Evolutionary conservation across 2,888 invertebrate species (phyloP).

Genomic region (Cephalotes varians): DNA sequence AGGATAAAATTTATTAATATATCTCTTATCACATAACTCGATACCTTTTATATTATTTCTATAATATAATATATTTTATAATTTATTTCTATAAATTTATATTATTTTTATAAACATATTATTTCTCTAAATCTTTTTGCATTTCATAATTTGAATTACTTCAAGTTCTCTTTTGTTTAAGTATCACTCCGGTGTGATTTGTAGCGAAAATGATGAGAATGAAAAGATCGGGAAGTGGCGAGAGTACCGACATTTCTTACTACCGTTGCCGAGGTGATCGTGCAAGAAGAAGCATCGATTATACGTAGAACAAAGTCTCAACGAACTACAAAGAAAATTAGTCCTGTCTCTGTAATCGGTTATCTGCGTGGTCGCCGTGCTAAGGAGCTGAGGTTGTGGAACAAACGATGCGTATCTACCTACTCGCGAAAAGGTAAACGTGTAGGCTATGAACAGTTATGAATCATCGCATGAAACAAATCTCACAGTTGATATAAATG

Average conservation of each 20-base stretch:
- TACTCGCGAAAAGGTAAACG: constrained; percentile 60
- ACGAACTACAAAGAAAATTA: constrained; percentile 64
- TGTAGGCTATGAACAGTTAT: constrained; percentile 61
- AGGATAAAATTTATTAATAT: background rate
- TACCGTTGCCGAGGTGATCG: constrained; percentile 6
- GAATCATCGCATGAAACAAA: constrained; percentile 71
- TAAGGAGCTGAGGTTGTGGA: constrained; percentile 21
- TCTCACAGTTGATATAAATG: constrained; percentile 52
- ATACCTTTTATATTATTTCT: background rate
- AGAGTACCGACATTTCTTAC: constrained; percentile 25
- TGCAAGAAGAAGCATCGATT: constrained; percentile 60
- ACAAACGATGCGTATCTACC: constrained; percentile 61
- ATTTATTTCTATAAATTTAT: too few relatives aligned
- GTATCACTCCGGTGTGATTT: background rate
- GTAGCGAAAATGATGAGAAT: constrained; percentile 11
- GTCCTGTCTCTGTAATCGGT: constrained; percentile 52
- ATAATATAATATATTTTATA: background rate
- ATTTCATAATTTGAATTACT: constrained; percentile 3
- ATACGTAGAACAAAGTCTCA: constrained; percentile 66
- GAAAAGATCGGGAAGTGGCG: constrained; percentile 11
- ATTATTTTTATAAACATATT: background rate
- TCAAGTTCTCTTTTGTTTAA: background rate
- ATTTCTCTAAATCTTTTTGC: background rate
- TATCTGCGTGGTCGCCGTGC: constrained; percentile 32
- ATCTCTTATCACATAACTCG: background rate